These are phyloP conservation scores for Plecotus auritus DNA, from an alignment of 2,113 vertebrate genomes.

Conservation along the genomic window DNA sequence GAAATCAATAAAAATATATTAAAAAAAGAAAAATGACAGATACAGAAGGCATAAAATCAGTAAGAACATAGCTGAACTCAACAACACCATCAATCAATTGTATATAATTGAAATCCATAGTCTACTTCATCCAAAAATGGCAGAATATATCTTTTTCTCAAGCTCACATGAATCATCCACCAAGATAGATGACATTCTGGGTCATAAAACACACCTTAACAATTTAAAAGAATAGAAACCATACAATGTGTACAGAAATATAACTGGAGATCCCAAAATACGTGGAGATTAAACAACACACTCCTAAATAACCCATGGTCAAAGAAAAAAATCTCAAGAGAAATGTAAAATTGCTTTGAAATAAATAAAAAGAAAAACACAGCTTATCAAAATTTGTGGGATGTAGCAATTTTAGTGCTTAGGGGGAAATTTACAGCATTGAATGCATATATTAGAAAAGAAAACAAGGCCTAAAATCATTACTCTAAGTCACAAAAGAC, in stretches of 20 bases:
- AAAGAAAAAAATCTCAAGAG: background rate
- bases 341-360: background rate
- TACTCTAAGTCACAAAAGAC: background rate
- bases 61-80: background rate
- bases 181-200: background rate
- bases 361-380: background rate
- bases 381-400: background rate
- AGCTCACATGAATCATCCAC: background rate
- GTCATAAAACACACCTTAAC: background rate
- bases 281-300: background rate
- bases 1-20: too few relatives aligned
- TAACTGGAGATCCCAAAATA: background rate
- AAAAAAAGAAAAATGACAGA: background rate
- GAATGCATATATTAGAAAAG: background rate
- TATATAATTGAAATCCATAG: background rate
- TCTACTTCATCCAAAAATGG: background rate
- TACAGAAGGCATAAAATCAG: background rate
- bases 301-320: background rate
- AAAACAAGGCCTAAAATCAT: background rate
- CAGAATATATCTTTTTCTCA: background rate
- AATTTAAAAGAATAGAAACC: background rate
- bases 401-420: background rate
- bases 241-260: background rate
- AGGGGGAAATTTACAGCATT: background rate
- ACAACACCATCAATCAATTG: background rate